Percentiles rank a stretch among this genome's conserved stretches.
Evolutionary conservation across 1,140 invertebrate species (phyloP).

Genomic region (Drosophila insularis): DNA sequence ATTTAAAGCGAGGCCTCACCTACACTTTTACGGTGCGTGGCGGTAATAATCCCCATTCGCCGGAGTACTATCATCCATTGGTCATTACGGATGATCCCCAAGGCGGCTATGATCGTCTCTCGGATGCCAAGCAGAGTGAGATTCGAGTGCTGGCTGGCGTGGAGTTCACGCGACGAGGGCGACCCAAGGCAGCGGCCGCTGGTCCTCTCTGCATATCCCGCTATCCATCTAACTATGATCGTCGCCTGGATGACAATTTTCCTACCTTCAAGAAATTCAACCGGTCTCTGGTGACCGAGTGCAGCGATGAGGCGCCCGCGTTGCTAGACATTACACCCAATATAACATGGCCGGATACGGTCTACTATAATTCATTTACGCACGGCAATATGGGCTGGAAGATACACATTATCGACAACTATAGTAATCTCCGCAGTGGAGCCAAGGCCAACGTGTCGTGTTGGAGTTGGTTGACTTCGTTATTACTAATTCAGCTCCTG

Average conservation of each 20-base stretch:
- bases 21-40: slow-evolving; percentile 93
- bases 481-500: slow-evolving; percentile 28
- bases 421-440: slow-evolving; percentile 68
- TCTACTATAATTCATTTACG: slow-evolving; percentile 97
- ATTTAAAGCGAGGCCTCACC: slow-evolving; percentile 91
- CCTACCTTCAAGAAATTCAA: slow-evolving; percentile 92
- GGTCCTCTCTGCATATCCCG: slow-evolving; percentile 90
- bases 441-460: slow-evolving; percentile 4
- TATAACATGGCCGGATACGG: slow-evolving; percentile 93
- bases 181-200: slow-evolving; percentile 90
- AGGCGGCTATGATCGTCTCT: slow-evolving; percentile 90
- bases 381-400: slow-evolving; percentile 96
- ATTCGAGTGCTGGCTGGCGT: slow-evolving; percentile 93
- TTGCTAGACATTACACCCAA: slow-evolving; percentile 93
- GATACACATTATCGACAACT: slow-evolving; percentile 92
- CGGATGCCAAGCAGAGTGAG: slow-evolving; percentile 87
- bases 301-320: slow-evolving; percentile 88
- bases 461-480: not conserved
- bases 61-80: slow-evolving; percentile 94
- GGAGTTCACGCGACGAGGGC: slow-evolving; percentile 90
- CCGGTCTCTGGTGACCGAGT: slow-evolving; percentile 87
- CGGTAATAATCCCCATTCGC: slow-evolving; percentile 94
- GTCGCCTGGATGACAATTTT: slow-evolving; percentile 91
- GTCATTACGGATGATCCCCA: slow-evolving; percentile 94
- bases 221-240: slow-evolving; percentile 86